A percentile compares a stretch with the other conserved stretches of the same genome.
phyloP scores from a whole-genome alignment of 1,140 invertebrate species.

The Sinonovacula constricta region DNA sequence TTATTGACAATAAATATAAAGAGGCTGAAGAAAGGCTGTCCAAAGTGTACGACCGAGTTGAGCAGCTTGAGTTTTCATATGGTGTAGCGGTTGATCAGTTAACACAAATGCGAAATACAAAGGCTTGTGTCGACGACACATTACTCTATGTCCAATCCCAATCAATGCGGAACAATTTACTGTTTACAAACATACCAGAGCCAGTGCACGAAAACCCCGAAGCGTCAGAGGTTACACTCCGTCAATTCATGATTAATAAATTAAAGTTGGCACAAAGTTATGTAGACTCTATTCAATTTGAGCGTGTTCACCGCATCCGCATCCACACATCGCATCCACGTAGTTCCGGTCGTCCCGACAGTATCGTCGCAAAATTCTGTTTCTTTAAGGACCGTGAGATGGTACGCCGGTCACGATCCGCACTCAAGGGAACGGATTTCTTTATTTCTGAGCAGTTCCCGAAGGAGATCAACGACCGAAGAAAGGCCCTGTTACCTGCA shows the following conservation, averaged over 20 bases:
- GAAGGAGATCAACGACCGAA: not conserved
- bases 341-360: not conserved
- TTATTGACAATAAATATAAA: too few species aligned
- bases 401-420: not conserved
- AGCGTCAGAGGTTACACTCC: not conserved
- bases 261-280: not conserved
- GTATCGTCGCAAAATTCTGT: not conserved
- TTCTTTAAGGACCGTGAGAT: not conserved
- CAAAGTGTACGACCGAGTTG: too few species aligned
- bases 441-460: constrained; percentile 31
- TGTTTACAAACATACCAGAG: not conserved
- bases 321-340: not conserved
- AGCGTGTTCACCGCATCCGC: not conserved
- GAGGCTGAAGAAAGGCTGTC: too few species aligned
- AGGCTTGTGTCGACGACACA: too few species aligned
- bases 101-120: too few species aligned
- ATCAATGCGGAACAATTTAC: not conserved
- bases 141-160: not conserved
- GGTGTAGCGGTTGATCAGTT: too few species aligned
- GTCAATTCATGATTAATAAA: not conserved
- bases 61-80: too few species aligned
- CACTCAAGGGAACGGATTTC: constrained; percentile 1
- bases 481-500: not conserved
- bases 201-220: not conserved
- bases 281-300: not conserved